Evolutionary conservation across 1,140 invertebrate species (phyloP).

Genomic region (Orius laevigatus): DNA sequence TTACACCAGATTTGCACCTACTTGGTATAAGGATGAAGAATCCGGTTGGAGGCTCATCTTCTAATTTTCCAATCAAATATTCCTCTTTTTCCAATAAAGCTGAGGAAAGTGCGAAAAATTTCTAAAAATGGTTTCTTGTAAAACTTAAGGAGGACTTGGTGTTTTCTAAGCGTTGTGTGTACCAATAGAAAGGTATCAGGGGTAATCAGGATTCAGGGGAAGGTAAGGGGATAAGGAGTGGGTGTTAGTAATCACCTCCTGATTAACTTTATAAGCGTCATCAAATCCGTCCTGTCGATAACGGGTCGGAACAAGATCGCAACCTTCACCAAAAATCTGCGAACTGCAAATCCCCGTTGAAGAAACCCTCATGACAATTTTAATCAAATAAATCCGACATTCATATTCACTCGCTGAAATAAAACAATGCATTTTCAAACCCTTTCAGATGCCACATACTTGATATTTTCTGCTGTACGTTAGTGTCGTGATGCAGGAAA

Average conservation of each 20-base stretch:
- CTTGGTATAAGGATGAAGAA: not conserved
- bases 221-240: no score
- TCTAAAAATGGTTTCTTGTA: not conserved
- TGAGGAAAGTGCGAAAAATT: not conserved
- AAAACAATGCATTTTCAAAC: no score
- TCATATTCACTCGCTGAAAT: no score
- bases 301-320: no score
- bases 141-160: not conserved
- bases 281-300: not conserved
- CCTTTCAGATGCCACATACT: no score
- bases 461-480: no score
- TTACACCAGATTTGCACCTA: not conserved
- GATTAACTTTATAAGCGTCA: not conserved
- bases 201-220: not conserved
- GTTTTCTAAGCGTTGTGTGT: not conserved
- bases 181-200: not conserved
- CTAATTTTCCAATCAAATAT: not conserved
- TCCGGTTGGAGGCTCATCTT: not conserved
- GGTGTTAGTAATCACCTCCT: not conserved
- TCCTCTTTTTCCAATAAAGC: not conserved
- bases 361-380: no score
- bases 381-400: no score
- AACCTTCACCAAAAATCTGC: no score
- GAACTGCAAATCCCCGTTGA: no score
- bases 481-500: no score